Evolutionary conservation across 2,888 invertebrate genomes (phyloP).

Genomic region (Drosophila mimetica): DNA sequence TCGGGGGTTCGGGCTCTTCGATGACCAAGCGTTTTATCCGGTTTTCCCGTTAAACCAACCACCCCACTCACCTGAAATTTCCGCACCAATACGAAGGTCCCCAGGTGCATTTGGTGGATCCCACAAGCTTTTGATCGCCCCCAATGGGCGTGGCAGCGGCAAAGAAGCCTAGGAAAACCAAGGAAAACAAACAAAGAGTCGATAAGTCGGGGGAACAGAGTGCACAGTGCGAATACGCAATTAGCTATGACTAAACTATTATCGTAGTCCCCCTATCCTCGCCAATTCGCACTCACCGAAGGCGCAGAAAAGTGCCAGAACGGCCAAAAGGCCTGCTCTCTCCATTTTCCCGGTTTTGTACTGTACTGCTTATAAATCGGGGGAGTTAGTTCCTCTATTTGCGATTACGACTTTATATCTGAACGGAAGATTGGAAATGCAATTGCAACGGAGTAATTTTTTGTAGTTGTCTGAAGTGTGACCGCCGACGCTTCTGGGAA

Average conservation of each 20-base stretch:
- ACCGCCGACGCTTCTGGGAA: too few species aligned
- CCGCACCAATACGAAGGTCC: conserved; percentile 93
- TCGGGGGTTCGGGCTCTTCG: conserved; percentile 2
- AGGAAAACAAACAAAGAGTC: conserved; percentile 14
- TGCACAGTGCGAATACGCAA: conserved; percentile 31
- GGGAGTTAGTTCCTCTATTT: background rate
- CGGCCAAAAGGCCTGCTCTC: conserved; percentile 84
- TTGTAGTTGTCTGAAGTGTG: background rate
- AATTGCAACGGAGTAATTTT: conserved; percentile 4
- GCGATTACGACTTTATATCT: conserved; percentile 6
- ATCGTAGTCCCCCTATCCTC: conserved; percentile 4
- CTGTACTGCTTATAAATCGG: conserved; percentile 8
- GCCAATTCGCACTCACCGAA: conserved; percentile 83
- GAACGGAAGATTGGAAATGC: conserved; percentile 10
- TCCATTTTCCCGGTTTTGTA: conserved; percentile 80
- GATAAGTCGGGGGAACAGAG: conserved; percentile 8
- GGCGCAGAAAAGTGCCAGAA: conserved; percentile 83
- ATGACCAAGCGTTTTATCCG: conserved; percentile 59
- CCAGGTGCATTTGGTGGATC: conserved; percentile 89
- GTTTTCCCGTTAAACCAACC: background rate
- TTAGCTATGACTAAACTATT: conserved; percentile 34
- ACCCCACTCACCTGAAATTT: conserved; percentile 80
- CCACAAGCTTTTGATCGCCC: conserved; percentile 83
- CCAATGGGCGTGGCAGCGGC: conserved; percentile 59
- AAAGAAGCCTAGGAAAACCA: conserved; percentile 43